phyloP scores from a whole-genome alignment of 2,113 vertebrate species.

The Protobothrops mucrosquamatus region DNA sequence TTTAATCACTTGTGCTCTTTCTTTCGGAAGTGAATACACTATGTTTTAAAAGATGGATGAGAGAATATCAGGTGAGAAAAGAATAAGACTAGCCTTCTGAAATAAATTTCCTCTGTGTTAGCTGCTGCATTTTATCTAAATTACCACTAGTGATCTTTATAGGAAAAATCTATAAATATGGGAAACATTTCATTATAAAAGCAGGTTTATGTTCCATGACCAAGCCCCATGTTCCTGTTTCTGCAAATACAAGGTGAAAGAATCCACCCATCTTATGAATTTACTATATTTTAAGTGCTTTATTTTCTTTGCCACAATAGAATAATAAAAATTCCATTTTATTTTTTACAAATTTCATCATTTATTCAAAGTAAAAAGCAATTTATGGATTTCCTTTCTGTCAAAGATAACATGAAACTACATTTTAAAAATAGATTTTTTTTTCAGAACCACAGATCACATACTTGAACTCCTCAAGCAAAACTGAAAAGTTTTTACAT shows the following conservation, averaged over 20 bases:
- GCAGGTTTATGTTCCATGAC: neutral
- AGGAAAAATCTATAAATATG: slow-evolving; percentile 19
- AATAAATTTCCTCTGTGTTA: slow-evolving; percentile 6
- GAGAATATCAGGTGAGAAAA: neutral
- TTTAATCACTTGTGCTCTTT: slow-evolving; percentile 23
- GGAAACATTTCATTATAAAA: slow-evolving; percentile 25
- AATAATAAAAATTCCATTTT: slow-evolving; percentile 3
- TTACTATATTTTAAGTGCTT: neutral
- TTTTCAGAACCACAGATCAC: neutral
- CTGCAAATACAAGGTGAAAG: slow-evolving; percentile 1
- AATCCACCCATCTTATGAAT: neutral
- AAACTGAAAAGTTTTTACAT: slow-evolving; percentile 1
- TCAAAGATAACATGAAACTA: slow-evolving; percentile 21
- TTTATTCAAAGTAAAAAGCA: slow-evolving; percentile 23
- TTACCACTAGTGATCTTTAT: slow-evolving; percentile 25
- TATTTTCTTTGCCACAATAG: neutral
- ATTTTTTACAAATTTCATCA: slow-evolving; percentile 1
- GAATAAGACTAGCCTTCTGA: slow-evolving; percentile 4
- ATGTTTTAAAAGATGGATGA: slow-evolving; percentile 13
- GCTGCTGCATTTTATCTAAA: slow-evolving; percentile 5
- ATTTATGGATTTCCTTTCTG: neutral
- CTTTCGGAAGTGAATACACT: slow-evolving; percentile 3
- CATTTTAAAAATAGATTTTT: neutral
- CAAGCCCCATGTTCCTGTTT: neutral
- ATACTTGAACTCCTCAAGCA: slow-evolving; percentile 14